Evolutionary conservation across 2,113 vertebrate species (phyloP).

Genomic region (Rhabdornis inornatus): DNA sequence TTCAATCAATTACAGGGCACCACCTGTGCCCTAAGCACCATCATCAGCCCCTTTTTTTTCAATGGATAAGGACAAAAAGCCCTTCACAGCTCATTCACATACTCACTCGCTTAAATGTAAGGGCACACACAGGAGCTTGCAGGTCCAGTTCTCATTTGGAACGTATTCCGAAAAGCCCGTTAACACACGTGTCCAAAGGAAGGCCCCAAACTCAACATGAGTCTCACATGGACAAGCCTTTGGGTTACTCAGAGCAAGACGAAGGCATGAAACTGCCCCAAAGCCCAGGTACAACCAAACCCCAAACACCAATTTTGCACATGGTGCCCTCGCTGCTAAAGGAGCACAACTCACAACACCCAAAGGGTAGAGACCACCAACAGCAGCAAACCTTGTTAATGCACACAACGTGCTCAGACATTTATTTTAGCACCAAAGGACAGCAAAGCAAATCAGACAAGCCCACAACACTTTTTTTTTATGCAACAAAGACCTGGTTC

Average conservation of each 20-base stretch:
- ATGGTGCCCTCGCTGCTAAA: neutral
- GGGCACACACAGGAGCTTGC: neutral
- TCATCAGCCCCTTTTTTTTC: neutral
- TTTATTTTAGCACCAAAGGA: neutral
- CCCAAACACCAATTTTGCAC: neutral
- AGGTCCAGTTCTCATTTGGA: neutral
- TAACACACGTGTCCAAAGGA: rapidly evolving
- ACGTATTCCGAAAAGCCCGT: rapidly evolving
- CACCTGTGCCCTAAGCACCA: neutral
- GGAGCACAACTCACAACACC: neutral
- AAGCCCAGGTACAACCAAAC: neutral
- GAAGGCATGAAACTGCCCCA: rapidly evolving
- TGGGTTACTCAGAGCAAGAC: rapidly evolving
- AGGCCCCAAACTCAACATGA: neutral
- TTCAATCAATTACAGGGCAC: neutral
- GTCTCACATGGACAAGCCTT: rapidly evolving
- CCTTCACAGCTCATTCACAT: neutral
- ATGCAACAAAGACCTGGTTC: neutral
- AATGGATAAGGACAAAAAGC: neutral
- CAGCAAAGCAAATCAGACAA: neutral
- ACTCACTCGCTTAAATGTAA: neutral
- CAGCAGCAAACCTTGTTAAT: neutral
- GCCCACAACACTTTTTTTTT: neutral
- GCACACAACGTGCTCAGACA: neutral
- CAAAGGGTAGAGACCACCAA: neutral